phyloP scores from a whole-genome alignment of 2,797 vertebrate species.

The Prunella strophiata region DNA sequence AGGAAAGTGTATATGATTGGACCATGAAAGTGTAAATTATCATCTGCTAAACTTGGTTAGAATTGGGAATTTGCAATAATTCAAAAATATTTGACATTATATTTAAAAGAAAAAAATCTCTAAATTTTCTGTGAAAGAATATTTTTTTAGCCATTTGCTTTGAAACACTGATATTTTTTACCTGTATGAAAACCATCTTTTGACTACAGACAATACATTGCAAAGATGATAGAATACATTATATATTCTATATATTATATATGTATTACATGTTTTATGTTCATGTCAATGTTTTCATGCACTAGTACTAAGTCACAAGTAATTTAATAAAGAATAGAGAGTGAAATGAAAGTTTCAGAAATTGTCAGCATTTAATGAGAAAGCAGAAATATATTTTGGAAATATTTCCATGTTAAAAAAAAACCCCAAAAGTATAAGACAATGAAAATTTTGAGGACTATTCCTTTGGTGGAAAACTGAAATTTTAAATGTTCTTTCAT shows the following conservation, averaged over 20 bases:
- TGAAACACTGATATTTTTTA: background rate
- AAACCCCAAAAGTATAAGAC: accelerated
- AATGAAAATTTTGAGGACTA: background rate
- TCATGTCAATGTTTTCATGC: background rate
- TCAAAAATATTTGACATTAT: background rate
- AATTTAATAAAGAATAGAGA: background rate
- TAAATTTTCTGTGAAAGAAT: background rate
- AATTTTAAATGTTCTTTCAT: background rate
- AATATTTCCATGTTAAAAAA: background rate
- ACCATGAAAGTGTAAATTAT: background rate
- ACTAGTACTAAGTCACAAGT: background rate
- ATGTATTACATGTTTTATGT: background rate
- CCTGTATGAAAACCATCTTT: accelerated
- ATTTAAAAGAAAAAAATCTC: background rate
- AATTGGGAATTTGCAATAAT: background rate
- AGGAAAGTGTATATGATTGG: background rate
- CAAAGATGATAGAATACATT: background rate
- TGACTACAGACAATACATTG: background rate
- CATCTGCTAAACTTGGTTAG: background rate
- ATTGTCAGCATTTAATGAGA: background rate
- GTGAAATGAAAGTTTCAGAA: background rate
- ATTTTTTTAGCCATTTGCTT: background rate
- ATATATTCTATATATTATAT: background rate
- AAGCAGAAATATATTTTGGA: background rate
- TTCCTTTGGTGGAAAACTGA: background rate